phyloP scores from a whole-genome alignment of 1,140 invertebrate species.

The Diprion similis region DNA sequence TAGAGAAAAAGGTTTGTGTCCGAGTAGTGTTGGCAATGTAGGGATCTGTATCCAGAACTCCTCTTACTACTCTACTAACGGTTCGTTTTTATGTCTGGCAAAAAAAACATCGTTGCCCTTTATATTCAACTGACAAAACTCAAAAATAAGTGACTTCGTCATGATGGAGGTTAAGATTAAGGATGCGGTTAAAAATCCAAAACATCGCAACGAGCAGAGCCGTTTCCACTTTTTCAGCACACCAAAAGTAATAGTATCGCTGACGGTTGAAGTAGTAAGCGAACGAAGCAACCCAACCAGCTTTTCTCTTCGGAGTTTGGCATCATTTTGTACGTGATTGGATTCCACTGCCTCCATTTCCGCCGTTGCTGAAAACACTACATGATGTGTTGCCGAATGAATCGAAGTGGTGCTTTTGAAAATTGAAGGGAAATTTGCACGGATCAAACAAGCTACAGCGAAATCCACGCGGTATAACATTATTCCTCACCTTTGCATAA shows the following conservation, averaged over 20 bases:
- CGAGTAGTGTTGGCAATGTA: too few species aligned
- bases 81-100: too few species aligned
- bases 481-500: neutral
- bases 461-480: neutral
- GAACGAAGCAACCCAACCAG: neutral
- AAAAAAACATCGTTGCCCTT: too few species aligned
- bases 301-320: neutral
- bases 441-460: neutral
- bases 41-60: too few species aligned
- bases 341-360: neutral
- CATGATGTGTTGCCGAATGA: neutral
- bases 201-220: neutral
- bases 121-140: too few species aligned
- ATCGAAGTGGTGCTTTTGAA: too few species aligned
- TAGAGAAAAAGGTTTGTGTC: too few species aligned
- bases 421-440: too few species aligned
- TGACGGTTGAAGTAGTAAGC: neutral
- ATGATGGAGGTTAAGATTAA: too few species aligned
- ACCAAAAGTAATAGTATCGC: neutral
- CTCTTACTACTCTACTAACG: too few species aligned
- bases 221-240: neutral
- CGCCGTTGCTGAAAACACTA: neutral
- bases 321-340: neutral
- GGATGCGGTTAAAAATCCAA: neutral
- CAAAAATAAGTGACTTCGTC: too few species aligned